Evolutionary conservation across 2,888 invertebrate species (phyloP).

Genomic region (Pyrrhia umbra): DNA sequence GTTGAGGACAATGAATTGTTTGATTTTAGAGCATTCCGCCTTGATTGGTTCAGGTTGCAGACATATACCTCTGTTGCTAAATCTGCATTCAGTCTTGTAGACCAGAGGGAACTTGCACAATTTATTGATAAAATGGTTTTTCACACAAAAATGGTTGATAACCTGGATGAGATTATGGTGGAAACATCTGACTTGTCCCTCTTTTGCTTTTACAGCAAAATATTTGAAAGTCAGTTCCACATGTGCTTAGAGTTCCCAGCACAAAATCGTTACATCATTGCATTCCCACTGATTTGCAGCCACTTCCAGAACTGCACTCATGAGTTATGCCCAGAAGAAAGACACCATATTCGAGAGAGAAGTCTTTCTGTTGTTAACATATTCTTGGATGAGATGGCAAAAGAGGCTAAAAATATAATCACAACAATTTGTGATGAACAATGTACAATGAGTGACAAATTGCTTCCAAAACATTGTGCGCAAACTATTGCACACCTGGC

Average conservation of each 20-base stretch:
- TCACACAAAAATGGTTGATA: slow-evolving; percentile 99
- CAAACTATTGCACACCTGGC: slow-evolving; percentile 96
- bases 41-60: slow-evolving; percentile 99
- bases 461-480: slow-evolving; percentile 98
- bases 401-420: slow-evolving; percentile 99
- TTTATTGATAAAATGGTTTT: slow-evolving; percentile 98
- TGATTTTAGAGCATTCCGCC: slow-evolving; percentile 97
- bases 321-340: slow-evolving; percentile 99
- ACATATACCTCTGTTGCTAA: slow-evolving; percentile 97
- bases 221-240: slow-evolving; percentile 99
- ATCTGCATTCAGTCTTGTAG: slow-evolving; percentile 94
- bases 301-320: slow-evolving; percentile 99
- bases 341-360: slow-evolving; percentile 98
- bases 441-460: slow-evolving; percentile 98
- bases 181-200: slow-evolving; percentile 99
- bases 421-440: slow-evolving; percentile 99
- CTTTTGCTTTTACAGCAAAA: slow-evolving; percentile 99
- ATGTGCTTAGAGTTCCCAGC: slow-evolving; percentile 99
- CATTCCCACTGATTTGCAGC: slow-evolving; percentile 99
- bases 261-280: slow-evolving; percentile 99
- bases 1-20: slow-evolving; percentile 98
- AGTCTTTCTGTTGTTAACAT: slow-evolving; percentile 99
- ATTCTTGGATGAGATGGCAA: slow-evolving; percentile 99
- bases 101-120: slow-evolving; percentile 96
- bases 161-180: slow-evolving; percentile 98